These are phyloP conservation scores for Aspiorhynchus laticeps DNA, from an alignment of 2,113 vertebrate species.

Conservation along the genomic window DNA sequence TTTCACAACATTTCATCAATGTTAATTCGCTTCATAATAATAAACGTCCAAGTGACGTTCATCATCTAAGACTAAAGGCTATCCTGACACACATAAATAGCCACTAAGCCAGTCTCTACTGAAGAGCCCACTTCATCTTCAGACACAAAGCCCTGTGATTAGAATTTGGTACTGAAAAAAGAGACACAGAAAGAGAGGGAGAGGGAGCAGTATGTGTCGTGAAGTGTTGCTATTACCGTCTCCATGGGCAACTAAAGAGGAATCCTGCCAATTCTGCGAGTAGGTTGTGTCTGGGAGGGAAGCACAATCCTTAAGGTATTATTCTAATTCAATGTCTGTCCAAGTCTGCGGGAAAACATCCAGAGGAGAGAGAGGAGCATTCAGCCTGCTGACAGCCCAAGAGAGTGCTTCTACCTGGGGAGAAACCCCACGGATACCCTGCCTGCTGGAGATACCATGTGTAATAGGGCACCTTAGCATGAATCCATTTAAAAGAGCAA, in stretches of 20 bases:
- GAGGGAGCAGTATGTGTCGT: slow-evolving; percentile 32
- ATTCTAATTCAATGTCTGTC: slow-evolving; percentile 56
- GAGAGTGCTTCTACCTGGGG: background rate
- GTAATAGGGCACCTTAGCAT: slow-evolving; percentile 23
- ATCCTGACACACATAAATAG: slow-evolving; percentile 27
- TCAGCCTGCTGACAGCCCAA: slow-evolving; percentile 21
- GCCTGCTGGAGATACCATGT: slow-evolving; percentile 40
- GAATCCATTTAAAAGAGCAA: slow-evolving; percentile 31
- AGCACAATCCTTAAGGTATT: slow-evolving; percentile 58
- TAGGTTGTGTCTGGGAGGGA: slow-evolving; percentile 50
- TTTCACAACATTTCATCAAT: background rate
- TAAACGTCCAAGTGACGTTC: background rate
- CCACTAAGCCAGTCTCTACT: slow-evolving; percentile 37
- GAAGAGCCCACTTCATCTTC: slow-evolving; percentile 43
- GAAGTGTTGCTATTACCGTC: slow-evolving; percentile 57
- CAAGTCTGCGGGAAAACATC: slow-evolving; percentile 34
- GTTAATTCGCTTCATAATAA: background rate
- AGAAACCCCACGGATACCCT: slow-evolving; percentile 38
- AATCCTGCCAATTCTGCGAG: slow-evolving; percentile 54
- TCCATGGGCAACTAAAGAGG: slow-evolving; percentile 61
- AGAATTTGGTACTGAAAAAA: slow-evolving; percentile 41
- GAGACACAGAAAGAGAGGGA: slow-evolving; percentile 10
- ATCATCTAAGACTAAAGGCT: slow-evolving; percentile 19
- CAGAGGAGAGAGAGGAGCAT: slow-evolving; percentile 10
- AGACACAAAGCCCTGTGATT: slow-evolving; percentile 45